phyloP scores from a whole-genome alignment of 2,797 vertebrate species.

The Monodelphis domestica region DNA sequence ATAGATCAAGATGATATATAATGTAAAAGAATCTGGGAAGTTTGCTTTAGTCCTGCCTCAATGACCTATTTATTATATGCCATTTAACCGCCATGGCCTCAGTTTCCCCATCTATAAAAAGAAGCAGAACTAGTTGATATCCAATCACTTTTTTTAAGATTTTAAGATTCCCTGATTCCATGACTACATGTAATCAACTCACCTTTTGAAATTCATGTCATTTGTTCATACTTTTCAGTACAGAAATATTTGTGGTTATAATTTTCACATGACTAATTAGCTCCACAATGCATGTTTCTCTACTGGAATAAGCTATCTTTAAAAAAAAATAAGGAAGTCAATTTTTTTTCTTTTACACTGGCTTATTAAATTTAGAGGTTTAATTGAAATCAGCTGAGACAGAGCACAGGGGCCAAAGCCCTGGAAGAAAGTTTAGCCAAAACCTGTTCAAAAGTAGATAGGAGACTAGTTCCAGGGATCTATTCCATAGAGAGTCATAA shows the following conservation, averaged over 20 bases:
- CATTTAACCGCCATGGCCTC: too few species aligned
- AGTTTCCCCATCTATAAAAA: too few species aligned
- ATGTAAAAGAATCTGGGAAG: too few species aligned
- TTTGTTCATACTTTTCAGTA: not conserved
- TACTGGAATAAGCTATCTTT: conserved; percentile 40
- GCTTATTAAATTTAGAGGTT: not conserved
- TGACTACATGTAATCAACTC: conserved; percentile 12
- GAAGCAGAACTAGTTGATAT: too few species aligned
- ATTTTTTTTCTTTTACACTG: not conserved
- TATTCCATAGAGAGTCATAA: conserved; percentile 36
- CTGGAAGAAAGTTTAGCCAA: not conserved
- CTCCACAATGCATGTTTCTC: conserved; percentile 4
- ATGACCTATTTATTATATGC: too few species aligned
- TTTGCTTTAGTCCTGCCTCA: too few species aligned
- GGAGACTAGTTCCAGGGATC: conserved; percentile 27
- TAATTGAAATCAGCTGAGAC: conserved; percentile 43
- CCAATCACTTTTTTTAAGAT: not conserved
- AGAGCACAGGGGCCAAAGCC: not conserved
- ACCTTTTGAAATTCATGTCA: not conserved
- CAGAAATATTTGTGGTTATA: not conserved
- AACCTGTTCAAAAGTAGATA: conserved; percentile 7
- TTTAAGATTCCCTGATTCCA: not conserved
- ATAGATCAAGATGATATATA: too few species aligned
- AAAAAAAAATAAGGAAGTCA: conserved; percentile 29
- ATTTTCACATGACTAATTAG: not conserved